Conservation (phyloP, 2,888 invertebrate genomes). For the Pheosia tremula region DNA sequence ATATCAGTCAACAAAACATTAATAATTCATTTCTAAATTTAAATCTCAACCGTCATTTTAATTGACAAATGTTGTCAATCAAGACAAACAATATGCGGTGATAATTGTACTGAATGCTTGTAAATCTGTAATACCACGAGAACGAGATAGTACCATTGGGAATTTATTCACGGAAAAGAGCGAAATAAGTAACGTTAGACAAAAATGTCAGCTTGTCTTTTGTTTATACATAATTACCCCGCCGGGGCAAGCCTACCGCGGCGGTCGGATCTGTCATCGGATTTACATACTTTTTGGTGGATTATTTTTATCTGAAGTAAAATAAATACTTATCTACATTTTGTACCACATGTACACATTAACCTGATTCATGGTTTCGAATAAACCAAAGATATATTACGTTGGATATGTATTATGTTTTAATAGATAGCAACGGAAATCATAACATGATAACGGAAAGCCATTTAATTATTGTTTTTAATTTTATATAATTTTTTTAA, state of each 20-base stretch:
- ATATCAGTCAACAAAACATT: too few relatives aligned
- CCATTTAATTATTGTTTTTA: too few relatives aligned
- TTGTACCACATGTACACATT: too few relatives aligned
- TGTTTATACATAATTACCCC: slow-evolving; percentile 21
- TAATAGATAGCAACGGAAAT: too few relatives aligned
- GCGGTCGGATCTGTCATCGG: slow-evolving; percentile 5
- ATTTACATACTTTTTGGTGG: slow-evolving; percentile 12
- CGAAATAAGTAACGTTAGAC: slow-evolving; percentile 1
- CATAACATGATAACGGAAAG: too few relatives aligned
- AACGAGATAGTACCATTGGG: slow-evolving; percentile 6
- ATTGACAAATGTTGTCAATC: too few relatives aligned
- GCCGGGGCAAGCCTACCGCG: slow-evolving; percentile 1
- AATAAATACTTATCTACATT: too few relatives aligned
- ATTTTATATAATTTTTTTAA: too few relatives aligned
- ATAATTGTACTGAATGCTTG: slow-evolving; percentile 8
- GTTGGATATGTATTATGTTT: too few relatives aligned
- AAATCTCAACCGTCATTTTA: too few relatives aligned
- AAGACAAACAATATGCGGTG: slow-evolving; percentile 4
- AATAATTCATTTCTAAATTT: too few relatives aligned
- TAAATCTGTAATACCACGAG: background rate
- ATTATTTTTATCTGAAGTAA: background rate
- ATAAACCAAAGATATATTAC: background rate
- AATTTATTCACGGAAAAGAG: background rate
- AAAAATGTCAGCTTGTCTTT: slow-evolving; percentile 19
- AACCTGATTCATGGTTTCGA: background rate